Evolutionary conservation across 2,888 invertebrate genomes (phyloP).

Genomic region (Plagiodera versicolora): DNA sequence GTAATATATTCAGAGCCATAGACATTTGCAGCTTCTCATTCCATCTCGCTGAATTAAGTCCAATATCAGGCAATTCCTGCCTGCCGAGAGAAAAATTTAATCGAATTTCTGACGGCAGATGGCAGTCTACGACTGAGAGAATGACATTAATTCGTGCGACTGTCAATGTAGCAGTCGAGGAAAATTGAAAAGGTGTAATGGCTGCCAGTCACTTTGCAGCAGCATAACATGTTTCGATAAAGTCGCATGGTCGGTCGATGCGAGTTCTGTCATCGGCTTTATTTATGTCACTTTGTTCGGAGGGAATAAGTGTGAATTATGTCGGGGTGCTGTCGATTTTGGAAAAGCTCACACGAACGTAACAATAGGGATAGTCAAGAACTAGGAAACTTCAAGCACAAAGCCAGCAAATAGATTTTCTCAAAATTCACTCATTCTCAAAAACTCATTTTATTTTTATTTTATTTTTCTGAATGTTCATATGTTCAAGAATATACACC

Average conservation of each 20-base stretch:
- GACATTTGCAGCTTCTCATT: background rate
- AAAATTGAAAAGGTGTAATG: slow-evolving; percentile 5
- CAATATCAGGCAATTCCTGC: background rate
- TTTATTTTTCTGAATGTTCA: no score
- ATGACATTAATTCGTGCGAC: slow-evolving; percentile 3
- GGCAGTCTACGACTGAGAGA: background rate
- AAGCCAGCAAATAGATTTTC: no score
- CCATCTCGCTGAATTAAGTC: background rate
- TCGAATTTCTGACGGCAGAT: slow-evolving; percentile 5
- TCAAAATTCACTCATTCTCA: no score
- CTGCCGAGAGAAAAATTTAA: slow-evolving; percentile 8
- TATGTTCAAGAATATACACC: no score
- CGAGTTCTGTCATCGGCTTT: slow-evolving; percentile 10
- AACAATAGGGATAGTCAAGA: no score
- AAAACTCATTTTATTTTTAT: no score
- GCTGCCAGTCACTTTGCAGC: no score
- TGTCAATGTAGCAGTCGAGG: slow-evolving; percentile 11
- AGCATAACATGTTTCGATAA: slow-evolving; percentile 16
- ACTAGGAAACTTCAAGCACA: no score
- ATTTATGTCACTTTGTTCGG: slow-evolving; percentile 5
- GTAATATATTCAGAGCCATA: background rate
- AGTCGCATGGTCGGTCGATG: slow-evolving; percentile 11
- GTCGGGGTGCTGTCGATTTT: background rate
- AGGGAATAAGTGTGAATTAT: slow-evolving; percentile 10
- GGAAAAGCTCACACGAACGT: background rate